Percentiles rank a stretch among this genome's conserved stretches.
phyloP scores from a whole-genome alignment of 2,888 invertebrate genomes.

The Gymnoscelis rufifasciata region DNA sequence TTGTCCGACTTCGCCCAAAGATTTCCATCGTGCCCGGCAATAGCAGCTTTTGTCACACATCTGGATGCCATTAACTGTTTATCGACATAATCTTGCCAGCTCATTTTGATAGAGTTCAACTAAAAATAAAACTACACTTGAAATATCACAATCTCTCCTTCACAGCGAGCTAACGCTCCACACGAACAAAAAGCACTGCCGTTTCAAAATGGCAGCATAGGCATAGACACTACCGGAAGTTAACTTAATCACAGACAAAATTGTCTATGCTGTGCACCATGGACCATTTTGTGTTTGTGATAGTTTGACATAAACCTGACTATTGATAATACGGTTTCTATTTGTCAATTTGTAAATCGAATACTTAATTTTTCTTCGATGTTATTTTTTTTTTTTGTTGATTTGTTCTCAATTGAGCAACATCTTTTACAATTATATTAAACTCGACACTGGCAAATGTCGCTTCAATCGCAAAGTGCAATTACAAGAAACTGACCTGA shows the following conservation, averaged over 20 bases:
- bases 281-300: too few relatives aligned
- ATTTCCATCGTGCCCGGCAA: constrained; percentile 96
- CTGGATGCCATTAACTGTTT: constrained; percentile 97
- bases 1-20: constrained; percentile 96
- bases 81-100: constrained; percentile 99
- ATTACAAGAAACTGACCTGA: too few relatives aligned
- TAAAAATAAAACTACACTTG: constrained; percentile 76
- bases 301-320: neutral
- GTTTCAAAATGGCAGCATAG: constrained; percentile 76
- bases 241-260: constrained; percentile 9
- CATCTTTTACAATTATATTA: too few relatives aligned
- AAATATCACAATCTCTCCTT: constrained; percentile 69
- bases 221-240: constrained; percentile 69
- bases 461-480: too few relatives aligned
- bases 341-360: too few relatives aligned
- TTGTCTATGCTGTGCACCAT: too few relatives aligned
- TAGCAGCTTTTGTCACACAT: constrained; percentile 96
- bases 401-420: too few relatives aligned
- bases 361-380: too few relatives aligned
- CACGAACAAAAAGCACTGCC: constrained; percentile 79
- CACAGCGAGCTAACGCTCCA: constrained; percentile 78
- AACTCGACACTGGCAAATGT: too few relatives aligned
- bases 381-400: too few relatives aligned
- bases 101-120: constrained; percentile 85
- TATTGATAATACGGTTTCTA: neutral